phyloP scores from a whole-genome alignment of 2,888 invertebrate genomes.

The Pycnomerus fuliginosus region DNA sequence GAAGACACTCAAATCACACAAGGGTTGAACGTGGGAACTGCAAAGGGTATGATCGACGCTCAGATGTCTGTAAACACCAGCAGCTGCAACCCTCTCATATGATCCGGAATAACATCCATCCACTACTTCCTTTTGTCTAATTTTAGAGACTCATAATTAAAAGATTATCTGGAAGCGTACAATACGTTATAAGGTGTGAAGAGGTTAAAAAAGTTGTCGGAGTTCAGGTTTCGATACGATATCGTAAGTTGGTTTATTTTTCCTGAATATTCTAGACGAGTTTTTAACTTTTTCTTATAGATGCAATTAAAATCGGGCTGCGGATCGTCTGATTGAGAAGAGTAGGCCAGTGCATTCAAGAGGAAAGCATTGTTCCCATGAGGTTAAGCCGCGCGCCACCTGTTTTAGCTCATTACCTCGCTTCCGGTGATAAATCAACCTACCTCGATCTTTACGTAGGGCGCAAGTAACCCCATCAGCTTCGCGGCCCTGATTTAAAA shows the following conservation, averaged over 20 bases:
- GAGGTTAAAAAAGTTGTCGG: too few species aligned
- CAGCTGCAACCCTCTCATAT: conserved; percentile 36
- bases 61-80: conserved; percentile 34
- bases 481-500: too few species aligned
- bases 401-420: conserved; percentile 50
- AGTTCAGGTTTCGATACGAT: too few species aligned
- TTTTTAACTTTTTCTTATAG: too few species aligned
- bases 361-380: conserved; percentile 34
- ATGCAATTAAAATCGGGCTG: too few species aligned
- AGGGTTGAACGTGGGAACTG: conserved; percentile 50
- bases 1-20: conserved; percentile 34
- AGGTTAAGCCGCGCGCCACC: conserved; percentile 43
- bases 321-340: too few species aligned
- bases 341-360: too few species aligned
- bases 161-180: too few species aligned
- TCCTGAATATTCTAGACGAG: too few species aligned
- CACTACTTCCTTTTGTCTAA: conserved; percentile 6
- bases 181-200: too few species aligned
- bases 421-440: conserved; percentile 52
- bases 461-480: conserved; percentile 3
- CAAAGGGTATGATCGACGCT: conserved; percentile 43
- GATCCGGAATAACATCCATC: background rate
- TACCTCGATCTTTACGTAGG: conserved; percentile 27
- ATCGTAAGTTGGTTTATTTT: too few species aligned
- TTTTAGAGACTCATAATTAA: too few species aligned